phyloP scores from a whole-genome alignment of 1,140 invertebrate genomes.

The Drosophila bipectinata region DNA sequence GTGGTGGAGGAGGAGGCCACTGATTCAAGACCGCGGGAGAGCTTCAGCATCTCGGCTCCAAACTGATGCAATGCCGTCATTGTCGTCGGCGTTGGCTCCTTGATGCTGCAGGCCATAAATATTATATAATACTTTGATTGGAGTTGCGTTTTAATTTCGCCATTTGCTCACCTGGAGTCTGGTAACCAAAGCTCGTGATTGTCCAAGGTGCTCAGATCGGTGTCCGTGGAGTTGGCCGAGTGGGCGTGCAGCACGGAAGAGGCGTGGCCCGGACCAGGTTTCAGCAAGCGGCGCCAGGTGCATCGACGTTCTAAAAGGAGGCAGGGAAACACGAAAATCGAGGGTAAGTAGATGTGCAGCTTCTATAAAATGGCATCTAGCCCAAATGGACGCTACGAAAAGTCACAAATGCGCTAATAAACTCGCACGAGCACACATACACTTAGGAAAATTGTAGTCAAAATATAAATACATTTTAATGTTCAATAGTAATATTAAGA shows the following conservation, averaged over 20 bases:
- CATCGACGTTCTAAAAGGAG: slow-evolving; percentile 85
- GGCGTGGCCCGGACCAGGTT: slow-evolving; percentile 81
- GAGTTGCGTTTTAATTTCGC: too few species aligned
- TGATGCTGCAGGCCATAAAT: slow-evolving; percentile 59
- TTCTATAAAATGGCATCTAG: slow-evolving; percentile 32
- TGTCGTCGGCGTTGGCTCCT: slow-evolving; percentile 90
- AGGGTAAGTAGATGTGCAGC: slow-evolving; percentile 10
- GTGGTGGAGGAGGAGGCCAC: slow-evolving; percentile 85
- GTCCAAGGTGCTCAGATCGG: slow-evolving; percentile 91
- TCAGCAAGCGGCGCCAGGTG: slow-evolving; percentile 87
- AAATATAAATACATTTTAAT: background rate
- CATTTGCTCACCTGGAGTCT: slow-evolving; percentile 86
- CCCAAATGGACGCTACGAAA: slow-evolving; percentile 21
- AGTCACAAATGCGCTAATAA: slow-evolving; percentile 64
- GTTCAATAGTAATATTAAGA: too few species aligned
- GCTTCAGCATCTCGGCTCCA: slow-evolving; percentile 91
- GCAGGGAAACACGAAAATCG: slow-evolving; percentile 35
- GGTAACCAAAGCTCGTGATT: slow-evolving; percentile 92
- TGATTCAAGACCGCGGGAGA: slow-evolving; percentile 90
- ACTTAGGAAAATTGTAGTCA: background rate
- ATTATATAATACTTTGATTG: slow-evolving; percentile 8
- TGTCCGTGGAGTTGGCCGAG: slow-evolving; percentile 91
- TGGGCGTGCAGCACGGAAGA: slow-evolving; percentile 88
- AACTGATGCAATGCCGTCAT: slow-evolving; percentile 93
- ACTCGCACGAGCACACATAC: slow-evolving; percentile 27